These are phyloP conservation scores for Hydrolagus affinis DNA, from an alignment of 2,113 vertebrate species.

Conservation along the genomic window DNA sequence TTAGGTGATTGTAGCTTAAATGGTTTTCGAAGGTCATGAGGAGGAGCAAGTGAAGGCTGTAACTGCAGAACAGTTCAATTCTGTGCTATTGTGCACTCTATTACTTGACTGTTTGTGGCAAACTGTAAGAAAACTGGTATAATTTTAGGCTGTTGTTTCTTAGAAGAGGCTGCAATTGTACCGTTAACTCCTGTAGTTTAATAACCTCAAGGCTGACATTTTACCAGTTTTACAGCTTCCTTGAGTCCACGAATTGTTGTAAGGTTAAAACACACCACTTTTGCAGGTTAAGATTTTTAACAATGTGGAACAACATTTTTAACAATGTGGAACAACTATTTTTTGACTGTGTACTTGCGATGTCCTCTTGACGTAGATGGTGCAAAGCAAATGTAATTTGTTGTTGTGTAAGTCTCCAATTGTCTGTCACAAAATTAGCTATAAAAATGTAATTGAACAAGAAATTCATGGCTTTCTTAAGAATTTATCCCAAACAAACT, in stretches of 20 bases:
- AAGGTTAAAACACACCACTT: too few relatives aligned
- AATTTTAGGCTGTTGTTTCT: not conserved
- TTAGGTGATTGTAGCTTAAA: not conserved
- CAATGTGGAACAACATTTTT: too few relatives aligned
- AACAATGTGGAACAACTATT: too few relatives aligned
- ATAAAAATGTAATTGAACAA: too few relatives aligned
- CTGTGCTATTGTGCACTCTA: not conserved
- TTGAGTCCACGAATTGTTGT: not conserved
- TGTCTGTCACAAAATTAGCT: too few relatives aligned
- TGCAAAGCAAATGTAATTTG: too few relatives aligned
- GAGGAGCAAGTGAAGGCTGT: not conserved
- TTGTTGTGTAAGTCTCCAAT: too few relatives aligned
- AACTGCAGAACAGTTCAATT: not conserved
- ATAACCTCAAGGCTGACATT: not conserved
- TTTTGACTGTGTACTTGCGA: too few relatives aligned
- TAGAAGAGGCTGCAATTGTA: not conserved
- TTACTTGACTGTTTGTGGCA: not conserved
- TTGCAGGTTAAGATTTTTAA: too few relatives aligned
- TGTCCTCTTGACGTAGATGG: too few relatives aligned
- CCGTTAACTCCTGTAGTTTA: not conserved
- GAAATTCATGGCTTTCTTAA: too few relatives aligned
- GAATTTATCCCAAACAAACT: too few relatives aligned
- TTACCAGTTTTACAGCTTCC: not conserved
- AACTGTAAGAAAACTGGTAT: not conserved
- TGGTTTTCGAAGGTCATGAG: not conserved